These are phyloP conservation scores for Gallinago media DNA, from an alignment of 2,113 vertebrate species.

Conservation along the genomic window DNA sequence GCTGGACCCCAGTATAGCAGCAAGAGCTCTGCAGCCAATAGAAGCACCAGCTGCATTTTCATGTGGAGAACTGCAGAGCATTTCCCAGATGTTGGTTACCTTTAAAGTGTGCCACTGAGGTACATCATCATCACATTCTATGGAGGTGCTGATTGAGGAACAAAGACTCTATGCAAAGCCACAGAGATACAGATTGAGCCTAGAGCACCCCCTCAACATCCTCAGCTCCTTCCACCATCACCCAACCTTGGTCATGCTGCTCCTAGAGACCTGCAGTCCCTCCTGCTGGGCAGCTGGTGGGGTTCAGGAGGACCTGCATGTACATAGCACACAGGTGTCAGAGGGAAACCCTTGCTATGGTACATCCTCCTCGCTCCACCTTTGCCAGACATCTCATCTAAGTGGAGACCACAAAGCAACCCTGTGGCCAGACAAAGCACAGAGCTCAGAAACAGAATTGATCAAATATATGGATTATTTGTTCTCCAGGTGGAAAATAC, in stretches of 20 bases:
- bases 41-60: neutral
- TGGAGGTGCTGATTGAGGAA: neutral
- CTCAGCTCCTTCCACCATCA: neutral
- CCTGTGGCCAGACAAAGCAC: neutral
- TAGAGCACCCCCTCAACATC: neutral
- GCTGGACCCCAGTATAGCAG: neutral
- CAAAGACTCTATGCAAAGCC: neutral
- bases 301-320: neutral
- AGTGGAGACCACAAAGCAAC: neutral
- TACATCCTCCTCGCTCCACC: neutral
- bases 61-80: neutral
- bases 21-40: neutral
- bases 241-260: neutral
- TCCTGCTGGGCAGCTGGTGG: neutral
- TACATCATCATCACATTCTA: neutral
- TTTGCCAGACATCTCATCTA: neutral
- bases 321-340: fast-evolving
- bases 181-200: neutral
- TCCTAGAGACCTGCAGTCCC: neutral
- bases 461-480: fast-evolving
- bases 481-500: neutral
- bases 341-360: neutral
- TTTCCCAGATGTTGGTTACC: neutral
- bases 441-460: neutral
- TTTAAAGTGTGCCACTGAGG: neutral